A percentile compares a stretch with the other conserved stretches of the same genome.
phyloP scores from a whole-genome alignment of 2,888 invertebrate genomes.

The Harpalus rubripes region DNA sequence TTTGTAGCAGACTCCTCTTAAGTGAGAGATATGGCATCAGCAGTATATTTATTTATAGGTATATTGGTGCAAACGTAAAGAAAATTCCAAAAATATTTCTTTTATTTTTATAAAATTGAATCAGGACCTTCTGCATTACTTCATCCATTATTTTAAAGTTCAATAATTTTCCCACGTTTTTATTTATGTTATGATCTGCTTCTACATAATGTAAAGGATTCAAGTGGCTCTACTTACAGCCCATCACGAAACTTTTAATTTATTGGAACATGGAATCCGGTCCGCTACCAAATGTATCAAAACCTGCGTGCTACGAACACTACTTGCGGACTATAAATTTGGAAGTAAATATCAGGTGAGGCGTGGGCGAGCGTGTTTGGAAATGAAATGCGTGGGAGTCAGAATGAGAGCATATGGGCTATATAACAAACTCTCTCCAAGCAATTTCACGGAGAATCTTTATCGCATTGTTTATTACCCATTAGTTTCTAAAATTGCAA shows the following conservation, averaged over 20 bases:
- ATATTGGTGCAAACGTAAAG: too few species aligned
- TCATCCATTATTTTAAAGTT: too few species aligned
- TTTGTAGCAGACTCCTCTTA: too few species aligned
- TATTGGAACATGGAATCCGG: conserved; percentile 29
- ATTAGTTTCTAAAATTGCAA: neutral
- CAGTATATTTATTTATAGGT: too few species aligned
- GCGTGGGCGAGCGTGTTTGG: conserved; percentile 39
- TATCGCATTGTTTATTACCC: conserved; percentile 5
- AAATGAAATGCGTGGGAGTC: conserved; percentile 25
- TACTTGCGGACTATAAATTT: conserved; percentile 53
- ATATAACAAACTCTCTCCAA: conserved; percentile 6
- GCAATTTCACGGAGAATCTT: conserved; percentile 2
- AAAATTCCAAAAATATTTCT: too few species aligned
- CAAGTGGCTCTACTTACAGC: conserved; percentile 12
- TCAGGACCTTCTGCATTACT: too few species aligned
- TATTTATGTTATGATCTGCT: neutral
- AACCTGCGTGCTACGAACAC: conserved; percentile 44
- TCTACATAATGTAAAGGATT: conserved; percentile 25
- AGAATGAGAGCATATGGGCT: conserved; percentile 27
- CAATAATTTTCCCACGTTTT: neutral
- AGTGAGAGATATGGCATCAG: too few species aligned
- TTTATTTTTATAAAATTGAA: too few species aligned
- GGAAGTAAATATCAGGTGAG: conserved; percentile 36
- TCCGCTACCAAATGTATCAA: conserved; percentile 49
- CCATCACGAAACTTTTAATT: conserved; percentile 20